Evolutionary conservation across 2,797 vertebrate species (phyloP).

Genomic region (Poeciliopsis presidionis): DNA sequence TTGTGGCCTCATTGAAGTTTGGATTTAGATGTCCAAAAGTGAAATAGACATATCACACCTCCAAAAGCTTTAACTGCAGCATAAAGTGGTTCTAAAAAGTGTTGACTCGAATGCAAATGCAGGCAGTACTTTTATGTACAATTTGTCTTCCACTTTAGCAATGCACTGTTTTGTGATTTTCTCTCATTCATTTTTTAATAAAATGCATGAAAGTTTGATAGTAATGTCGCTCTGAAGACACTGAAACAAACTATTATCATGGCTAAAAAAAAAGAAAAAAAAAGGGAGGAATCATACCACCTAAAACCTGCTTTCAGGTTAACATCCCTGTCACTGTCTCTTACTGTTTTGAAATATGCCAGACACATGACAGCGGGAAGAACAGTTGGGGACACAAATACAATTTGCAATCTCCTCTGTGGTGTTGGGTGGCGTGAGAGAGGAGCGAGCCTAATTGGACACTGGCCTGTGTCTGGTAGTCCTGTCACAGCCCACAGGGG

Average conservation of each 20-base stretch:
- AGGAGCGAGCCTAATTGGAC: constrained; percentile 55
- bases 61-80: not conserved
- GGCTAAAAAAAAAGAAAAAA: not conserved
- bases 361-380: constrained; percentile 38
- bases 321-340: constrained; percentile 23
- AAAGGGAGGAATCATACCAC: not conserved
- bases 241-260: not conserved
- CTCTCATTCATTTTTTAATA: not conserved
- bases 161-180: not conserved
- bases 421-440: constrained; percentile 49
- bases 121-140: not conserved
- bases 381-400: constrained; percentile 59
- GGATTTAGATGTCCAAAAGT: not conserved
- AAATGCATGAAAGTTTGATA: not conserved
- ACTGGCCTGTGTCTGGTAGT: constrained; percentile 64
- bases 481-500: constrained; percentile 66
- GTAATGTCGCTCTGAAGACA: not conserved
- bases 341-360: constrained; percentile 50
- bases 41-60: not conserved
- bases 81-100: not conserved
- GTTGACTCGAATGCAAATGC: not conserved
- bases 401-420: constrained; percentile 58
- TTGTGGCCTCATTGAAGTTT: not conserved
- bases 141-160: not conserved
- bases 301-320: constrained; percentile 7